These are phyloP conservation scores for Eueides isabella DNA, from an alignment of 1,140 invertebrate genomes.

Conservation along the genomic window DNA sequence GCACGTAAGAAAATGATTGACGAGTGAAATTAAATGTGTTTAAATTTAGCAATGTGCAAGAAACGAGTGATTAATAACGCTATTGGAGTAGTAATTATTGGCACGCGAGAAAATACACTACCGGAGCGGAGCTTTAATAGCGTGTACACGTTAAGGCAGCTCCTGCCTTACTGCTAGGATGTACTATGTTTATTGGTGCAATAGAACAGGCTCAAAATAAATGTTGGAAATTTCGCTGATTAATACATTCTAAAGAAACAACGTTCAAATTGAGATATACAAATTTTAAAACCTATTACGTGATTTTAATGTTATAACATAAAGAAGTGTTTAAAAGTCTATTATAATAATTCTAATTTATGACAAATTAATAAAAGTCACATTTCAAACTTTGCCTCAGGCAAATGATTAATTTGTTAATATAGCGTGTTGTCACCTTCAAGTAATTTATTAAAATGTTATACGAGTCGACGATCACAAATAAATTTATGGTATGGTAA, in stretches of 20 bases:
- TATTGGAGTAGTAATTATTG: slow-evolving; percentile 25
- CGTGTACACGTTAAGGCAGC: neutral
- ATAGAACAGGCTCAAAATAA: too few species aligned
- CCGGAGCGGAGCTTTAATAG: neutral
- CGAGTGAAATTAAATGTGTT: slow-evolving; percentile 16
- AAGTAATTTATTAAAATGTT: neutral
- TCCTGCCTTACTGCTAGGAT: neutral
- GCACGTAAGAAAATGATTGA: slow-evolving; percentile 16
- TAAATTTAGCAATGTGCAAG: slow-evolving; percentile 21
- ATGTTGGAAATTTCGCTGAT: too few species aligned
- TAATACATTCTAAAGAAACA: neutral
- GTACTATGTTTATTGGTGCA: neutral
- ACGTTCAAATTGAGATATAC: neutral
- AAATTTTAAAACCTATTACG: neutral
- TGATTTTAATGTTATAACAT: neutral
- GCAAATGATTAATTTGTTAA: neutral
- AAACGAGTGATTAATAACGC: slow-evolving; percentile 23
- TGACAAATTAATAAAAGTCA: neutral
- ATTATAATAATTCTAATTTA: neutral
- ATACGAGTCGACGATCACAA: neutral
- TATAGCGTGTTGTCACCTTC: neutral
- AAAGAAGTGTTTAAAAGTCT: neutral
- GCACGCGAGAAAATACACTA: slow-evolving; percentile 17
- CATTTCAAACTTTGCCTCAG: neutral
- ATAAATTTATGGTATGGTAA: neutral